Evolutionary conservation across 2,888 invertebrate species (phyloP), one percentile per base, ranked within the genome.

Genomic region (Diarsia dahlii): DNA sequence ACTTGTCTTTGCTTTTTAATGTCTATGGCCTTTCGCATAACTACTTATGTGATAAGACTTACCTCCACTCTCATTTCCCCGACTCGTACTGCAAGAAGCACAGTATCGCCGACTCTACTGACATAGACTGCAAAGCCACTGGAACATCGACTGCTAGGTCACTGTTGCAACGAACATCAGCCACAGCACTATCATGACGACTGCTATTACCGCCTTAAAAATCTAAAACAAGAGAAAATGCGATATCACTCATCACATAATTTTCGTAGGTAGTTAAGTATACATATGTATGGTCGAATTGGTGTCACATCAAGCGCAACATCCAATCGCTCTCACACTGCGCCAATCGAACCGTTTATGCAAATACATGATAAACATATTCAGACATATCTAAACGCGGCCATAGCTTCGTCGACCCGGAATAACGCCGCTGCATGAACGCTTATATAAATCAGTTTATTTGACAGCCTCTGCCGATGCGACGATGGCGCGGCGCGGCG

Each of bases 371-470:
- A 23, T n/a, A 52, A 78, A 71, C 65, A 48, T 71, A 34, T 77
- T 71, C 56, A 52, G 28, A 23, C 46, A 34, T 58, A 52, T 56
- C 78, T 67, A 62, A 66, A 54, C 18, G 39, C 60, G 28, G 23
- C 62, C 46, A 56, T 20, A 78, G 48, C 48, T 56, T n/a, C 46
- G 13, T 39, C 50, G 23, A 67, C 34, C n/a, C 45, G 52, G 20
- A 65, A 58, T 39, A 74, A 69, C 9, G 12, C 52, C 45, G 23
- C 48, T 66, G 54, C 56, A 70, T 62, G 56, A 70, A 60, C 48
- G 66, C 75, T 6, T 18, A 60, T 50, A 65, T 76, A 81, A 80
- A 80, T 80, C 80, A 71, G 66, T 58, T 67, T 63, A 80, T 67
- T 66, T 69, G 66, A 70, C 74, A 63, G 52, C 39, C 60, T 52